Percentiles rank a stretch among this genome's conserved stretches.
Evolutionary conservation across 2,888 invertebrate genomes (phyloP).

Genomic region (Drosophila mercatorum): DNA sequence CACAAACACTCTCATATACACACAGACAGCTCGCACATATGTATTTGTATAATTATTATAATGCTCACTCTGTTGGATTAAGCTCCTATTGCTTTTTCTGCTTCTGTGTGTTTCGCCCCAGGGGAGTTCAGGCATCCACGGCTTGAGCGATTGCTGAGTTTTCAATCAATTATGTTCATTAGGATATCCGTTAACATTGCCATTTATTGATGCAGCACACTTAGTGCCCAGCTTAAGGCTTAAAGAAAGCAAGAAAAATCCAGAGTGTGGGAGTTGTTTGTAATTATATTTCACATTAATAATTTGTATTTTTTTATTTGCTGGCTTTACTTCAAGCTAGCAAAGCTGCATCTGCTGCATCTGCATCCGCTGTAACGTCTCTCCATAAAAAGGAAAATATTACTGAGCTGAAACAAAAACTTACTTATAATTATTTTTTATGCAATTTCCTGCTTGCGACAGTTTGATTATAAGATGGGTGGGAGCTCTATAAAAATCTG

Average conservation of each 20-base stretch:
- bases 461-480: neutral
- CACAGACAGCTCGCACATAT: neutral
- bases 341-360: too few species aligned
- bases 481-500: neutral
- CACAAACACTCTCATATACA: neutral
- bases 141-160: constrained; percentile 56
- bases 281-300: neutral
- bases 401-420: neutral
- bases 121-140: constrained; percentile 23
- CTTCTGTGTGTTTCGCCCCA: constrained; percentile 6
- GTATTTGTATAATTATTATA: constrained; percentile 58
- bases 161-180: constrained; percentile 63
- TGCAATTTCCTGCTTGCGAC: neutral
- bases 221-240: neutral
- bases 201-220: constrained; percentile 32
- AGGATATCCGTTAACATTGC: constrained; percentile 18
- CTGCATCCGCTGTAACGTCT: too few species aligned
- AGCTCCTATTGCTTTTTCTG: constrained; percentile 26
- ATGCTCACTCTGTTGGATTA: constrained; percentile 55
- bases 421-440: neutral
- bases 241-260: neutral
- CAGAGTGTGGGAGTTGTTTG: neutral
- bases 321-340: neutral
- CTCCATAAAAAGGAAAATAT: neutral
- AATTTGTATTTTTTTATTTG: neutral